phyloP scores from a whole-genome alignment of 2,797 vertebrate species.

The Cyclura pinguis region DNA sequence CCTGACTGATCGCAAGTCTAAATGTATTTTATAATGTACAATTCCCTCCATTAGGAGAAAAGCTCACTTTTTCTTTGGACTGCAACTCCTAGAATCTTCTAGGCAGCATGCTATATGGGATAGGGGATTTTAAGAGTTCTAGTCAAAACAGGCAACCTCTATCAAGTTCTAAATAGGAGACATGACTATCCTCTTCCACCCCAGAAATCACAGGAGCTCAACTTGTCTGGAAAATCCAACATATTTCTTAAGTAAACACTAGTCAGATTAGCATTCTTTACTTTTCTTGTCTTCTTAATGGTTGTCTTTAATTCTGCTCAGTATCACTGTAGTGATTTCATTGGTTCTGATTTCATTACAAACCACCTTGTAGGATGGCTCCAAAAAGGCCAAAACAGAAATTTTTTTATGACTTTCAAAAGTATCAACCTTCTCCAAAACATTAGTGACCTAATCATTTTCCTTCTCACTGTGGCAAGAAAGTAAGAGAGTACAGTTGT shows the following conservation, averaged over 20 bases:
- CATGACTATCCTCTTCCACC: neutral
- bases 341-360: neutral
- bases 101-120: too few relatives aligned
- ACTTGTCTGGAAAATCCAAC: neutral
- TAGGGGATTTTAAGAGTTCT: too few relatives aligned
- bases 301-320: conserved; percentile 7
- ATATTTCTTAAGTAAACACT: neutral
- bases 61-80: too few relatives aligned
- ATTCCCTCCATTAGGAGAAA: neutral
- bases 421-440: neutral
- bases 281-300: neutral
- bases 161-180: neutral
- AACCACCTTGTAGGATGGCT: neutral
- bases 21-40: neutral
- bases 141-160: too few relatives aligned
- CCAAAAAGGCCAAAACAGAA: too few relatives aligned
- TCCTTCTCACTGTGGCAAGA: neutral
- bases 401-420: neutral
- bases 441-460: neutral
- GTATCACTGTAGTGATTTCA: neutral
- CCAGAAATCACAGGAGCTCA: neutral
- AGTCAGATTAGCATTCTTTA: neutral
- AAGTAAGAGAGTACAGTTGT: neutral
- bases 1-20: neutral
- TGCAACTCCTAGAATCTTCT: too few relatives aligned